Conservation (phyloP, 2,888 invertebrate species). For the Capitulum mitella region DNA sequence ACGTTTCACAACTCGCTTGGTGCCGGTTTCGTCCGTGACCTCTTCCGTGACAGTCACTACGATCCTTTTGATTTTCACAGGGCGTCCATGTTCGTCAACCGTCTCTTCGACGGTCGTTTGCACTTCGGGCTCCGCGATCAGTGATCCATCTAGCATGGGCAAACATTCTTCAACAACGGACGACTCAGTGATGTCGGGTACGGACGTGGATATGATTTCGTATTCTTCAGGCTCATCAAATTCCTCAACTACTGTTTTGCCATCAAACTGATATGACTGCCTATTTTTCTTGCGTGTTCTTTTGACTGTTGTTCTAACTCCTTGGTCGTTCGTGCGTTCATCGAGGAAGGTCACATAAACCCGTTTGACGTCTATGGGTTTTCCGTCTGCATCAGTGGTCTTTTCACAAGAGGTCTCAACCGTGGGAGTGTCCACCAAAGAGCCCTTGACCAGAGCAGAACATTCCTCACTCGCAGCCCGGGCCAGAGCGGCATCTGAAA, state of each 20-base stretch:
- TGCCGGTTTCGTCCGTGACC: background rate
- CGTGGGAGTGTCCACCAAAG: background rate
- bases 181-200: background rate
- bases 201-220: background rate
- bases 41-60: background rate
- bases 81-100: background rate
- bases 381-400: background rate
- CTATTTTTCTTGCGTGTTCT: background rate
- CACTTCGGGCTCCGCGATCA: background rate
- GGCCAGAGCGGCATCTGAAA: too few species aligned
- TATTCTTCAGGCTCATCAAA: background rate
- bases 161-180: background rate
- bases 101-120: background rate
- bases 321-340: background rate
- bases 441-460: background rate
- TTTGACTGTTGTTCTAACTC: background rate
- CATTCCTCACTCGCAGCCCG: too few species aligned
- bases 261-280: background rate
- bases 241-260: background rate
- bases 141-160: background rate
- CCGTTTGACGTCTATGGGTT: background rate
- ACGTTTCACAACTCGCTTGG: background rate
- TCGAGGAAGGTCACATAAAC: background rate
- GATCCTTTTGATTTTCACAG: background rate
- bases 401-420: background rate